phyloP scores from a whole-genome alignment of 2,888 invertebrate species.

The Cephus sareptanus region DNA sequence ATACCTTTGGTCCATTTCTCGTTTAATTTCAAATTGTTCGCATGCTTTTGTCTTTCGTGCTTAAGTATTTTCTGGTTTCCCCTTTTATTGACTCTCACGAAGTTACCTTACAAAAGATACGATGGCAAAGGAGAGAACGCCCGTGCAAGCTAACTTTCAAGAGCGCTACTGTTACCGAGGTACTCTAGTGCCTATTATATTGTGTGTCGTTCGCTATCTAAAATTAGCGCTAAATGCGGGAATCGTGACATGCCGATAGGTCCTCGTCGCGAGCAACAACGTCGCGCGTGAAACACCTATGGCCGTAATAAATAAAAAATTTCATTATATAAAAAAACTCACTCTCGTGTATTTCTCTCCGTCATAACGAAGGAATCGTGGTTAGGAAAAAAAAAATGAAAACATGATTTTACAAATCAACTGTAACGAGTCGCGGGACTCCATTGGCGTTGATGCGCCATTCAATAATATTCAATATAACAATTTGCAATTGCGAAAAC shows the following conservation, averaged over 20 bases:
- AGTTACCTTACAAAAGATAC: slow-evolving; percentile 12
- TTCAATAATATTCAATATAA: slow-evolving; percentile 1
- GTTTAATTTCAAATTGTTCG: slow-evolving; percentile 4
- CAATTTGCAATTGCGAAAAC: slow-evolving; percentile 5
- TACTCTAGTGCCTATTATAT: slow-evolving; percentile 55
- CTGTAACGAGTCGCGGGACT: background rate
- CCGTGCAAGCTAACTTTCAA: slow-evolving; percentile 60
- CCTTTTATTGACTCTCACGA: background rate
- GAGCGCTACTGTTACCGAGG: slow-evolving; percentile 54
- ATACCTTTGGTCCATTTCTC: slow-evolving; percentile 3
- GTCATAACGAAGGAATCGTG: background rate
- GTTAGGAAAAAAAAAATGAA: background rate
- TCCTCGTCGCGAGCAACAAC: background rate
- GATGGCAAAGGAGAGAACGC: slow-evolving; percentile 47
- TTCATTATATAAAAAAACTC: background rate
- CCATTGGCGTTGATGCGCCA: background rate
- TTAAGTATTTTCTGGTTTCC: background rate
- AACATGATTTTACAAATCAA: slow-evolving; percentile 8
- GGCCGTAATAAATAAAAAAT: background rate
- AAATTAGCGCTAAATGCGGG: slow-evolving; percentile 44
- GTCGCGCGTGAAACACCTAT: background rate
- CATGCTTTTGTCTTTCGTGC: slow-evolving; percentile 1
- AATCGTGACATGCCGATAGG: background rate
- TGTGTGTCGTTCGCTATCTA: slow-evolving; percentile 38
- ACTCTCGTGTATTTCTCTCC: slow-evolving; percentile 1